Percentiles rank a stretch among this genome's conserved stretches.
Conservation (phyloP, 2,888 invertebrate species). For the Stramonita haemastoma region DNA sequence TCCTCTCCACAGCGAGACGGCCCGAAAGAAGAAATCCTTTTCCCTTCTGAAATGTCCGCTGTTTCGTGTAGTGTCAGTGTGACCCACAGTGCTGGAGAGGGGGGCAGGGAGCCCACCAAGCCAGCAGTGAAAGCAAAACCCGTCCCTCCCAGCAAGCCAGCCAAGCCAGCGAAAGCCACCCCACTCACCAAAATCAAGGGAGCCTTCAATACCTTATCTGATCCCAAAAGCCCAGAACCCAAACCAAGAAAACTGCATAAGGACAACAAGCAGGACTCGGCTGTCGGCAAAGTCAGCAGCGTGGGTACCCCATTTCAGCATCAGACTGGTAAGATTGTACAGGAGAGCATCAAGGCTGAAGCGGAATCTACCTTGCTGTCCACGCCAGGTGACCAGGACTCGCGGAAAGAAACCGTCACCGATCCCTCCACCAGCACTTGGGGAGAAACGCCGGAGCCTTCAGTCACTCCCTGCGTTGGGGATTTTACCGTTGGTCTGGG, state of each 20-base stretch:
- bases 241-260: slow-evolving; percentile 16
- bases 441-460: not conserved
- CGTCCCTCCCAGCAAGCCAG: not conserved
- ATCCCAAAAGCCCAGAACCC: slow-evolving; percentile 10
- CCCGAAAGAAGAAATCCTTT: not conserved
- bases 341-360: not conserved
- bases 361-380: not conserved
- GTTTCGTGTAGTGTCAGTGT: not conserved
- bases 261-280: not conserved
- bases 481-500: not conserved
- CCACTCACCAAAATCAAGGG: not conserved
- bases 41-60: not conserved
- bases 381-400: not conserved
- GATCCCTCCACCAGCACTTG: slow-evolving; percentile 24
- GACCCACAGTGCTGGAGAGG: not conserved
- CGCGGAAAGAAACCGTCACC: not conserved
- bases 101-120: not conserved
- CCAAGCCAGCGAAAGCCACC: not conserved
- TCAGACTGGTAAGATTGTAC: not conserved
- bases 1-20: not conserved
- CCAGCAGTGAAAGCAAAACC: not conserved
- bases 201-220: not conserved
- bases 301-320: not conserved
- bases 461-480: not conserved
- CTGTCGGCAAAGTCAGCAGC: not conserved